Evolutionary conservation across 2,797 vertebrate genomes (phyloP).

Genomic region (Phylloscopus collybita): DNA sequence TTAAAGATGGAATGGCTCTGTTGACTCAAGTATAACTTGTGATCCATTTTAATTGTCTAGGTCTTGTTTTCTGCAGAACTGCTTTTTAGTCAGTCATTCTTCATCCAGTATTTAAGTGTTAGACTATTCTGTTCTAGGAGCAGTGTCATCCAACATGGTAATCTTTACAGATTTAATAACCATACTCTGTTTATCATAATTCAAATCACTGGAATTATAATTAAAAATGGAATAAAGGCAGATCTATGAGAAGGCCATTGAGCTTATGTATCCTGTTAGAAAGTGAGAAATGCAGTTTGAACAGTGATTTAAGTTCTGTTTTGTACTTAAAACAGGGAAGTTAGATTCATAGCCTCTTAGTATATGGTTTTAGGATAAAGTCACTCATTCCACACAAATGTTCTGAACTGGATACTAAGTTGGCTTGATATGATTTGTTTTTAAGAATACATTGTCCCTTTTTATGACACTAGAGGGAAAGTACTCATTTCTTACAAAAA

Average conservation of each 20-base stretch:
- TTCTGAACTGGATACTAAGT: not conserved
- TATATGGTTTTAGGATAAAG: not conserved
- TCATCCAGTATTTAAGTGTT: not conserved
- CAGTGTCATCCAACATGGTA: not conserved
- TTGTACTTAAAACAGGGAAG: not conserved
- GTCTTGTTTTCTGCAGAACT: not conserved
- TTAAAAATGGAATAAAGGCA: not conserved
- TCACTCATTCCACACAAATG: not conserved
- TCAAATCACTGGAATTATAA: not conserved
- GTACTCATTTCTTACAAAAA: fast-evolving
- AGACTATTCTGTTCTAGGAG: not conserved
- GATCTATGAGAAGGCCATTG: not conserved
- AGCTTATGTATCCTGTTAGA: not conserved
- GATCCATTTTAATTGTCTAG: not conserved
- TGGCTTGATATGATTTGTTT: not conserved
- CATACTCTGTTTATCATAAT: not conserved
- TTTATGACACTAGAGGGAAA: not conserved
- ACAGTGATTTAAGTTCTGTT: not conserved
- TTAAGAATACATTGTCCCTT: not conserved
- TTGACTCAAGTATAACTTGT: not conserved
- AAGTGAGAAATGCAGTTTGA: not conserved
- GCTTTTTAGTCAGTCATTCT: not conserved
- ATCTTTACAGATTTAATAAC: not conserved
- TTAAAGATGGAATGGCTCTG: not conserved
- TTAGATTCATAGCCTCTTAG: not conserved